Evolutionary conservation across 2,797 vertebrate genomes (phyloP).

Genomic region (Hafferia zeledoni): DNA sequence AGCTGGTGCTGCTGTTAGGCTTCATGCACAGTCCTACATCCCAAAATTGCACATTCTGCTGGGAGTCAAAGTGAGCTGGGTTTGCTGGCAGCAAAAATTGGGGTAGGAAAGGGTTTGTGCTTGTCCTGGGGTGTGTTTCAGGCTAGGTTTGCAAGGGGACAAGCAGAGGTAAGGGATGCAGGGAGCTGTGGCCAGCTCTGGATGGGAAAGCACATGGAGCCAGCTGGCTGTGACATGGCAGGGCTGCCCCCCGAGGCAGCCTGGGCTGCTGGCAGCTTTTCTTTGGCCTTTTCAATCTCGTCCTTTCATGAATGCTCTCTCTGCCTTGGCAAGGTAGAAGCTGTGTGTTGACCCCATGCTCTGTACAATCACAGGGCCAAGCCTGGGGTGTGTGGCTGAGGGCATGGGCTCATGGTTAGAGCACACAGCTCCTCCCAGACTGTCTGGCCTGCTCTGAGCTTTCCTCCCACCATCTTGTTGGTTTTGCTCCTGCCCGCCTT

Average conservation of each 20-base stretch:
- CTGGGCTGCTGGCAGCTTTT: background rate
- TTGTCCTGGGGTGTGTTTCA: background rate
- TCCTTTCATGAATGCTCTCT: background rate
- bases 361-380: background rate
- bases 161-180: background rate
- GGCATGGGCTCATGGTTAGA: background rate
- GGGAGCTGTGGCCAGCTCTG: background rate
- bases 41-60: background rate
- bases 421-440: background rate
- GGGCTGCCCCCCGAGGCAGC: background rate
- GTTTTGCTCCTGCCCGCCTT: background rate
- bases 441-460: background rate
- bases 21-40: background rate
- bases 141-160: background rate
- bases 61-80: background rate
- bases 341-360: background rate
- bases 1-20: accelerated
- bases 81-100: background rate
- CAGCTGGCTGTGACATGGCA: background rate
- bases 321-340: background rate
- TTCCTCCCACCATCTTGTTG: background rate
- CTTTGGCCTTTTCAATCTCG: background rate
- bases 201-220: background rate
- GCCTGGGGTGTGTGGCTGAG: accelerated
- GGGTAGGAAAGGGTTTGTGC: background rate